These are phyloP conservation scores for Ciconia nigra DNA, from an alignment of 2,797 vertebrate species.

Conservation along the genomic window DNA sequence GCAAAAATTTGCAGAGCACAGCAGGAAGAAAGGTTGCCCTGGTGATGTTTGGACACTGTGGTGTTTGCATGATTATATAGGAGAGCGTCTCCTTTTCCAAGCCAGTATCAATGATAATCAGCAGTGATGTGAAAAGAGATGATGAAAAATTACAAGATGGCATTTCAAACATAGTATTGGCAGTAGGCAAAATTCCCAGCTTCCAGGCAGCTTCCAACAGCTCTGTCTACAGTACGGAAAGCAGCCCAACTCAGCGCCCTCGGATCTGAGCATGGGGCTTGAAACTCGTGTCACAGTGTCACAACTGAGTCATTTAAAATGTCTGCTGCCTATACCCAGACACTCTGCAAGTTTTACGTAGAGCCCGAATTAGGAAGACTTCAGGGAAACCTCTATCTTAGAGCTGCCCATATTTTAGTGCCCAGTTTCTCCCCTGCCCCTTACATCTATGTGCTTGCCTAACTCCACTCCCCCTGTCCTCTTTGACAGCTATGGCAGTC, in stretches of 20 bases:
- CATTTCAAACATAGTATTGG: slow-evolving; percentile 10
- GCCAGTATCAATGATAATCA: not conserved
- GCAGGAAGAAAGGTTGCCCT: not conserved
- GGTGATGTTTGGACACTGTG: not conserved
- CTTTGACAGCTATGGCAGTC: not conserved
- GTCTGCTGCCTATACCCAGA: not conserved
- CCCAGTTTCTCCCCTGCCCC: not conserved
- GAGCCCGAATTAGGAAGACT: not conserved
- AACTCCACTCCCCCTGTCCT: not conserved
- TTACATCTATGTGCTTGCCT: not conserved
- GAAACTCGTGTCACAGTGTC: not conserved
- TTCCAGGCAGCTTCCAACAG: not conserved
- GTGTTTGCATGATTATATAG: not conserved
- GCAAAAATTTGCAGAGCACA: not conserved
- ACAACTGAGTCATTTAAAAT: not conserved
- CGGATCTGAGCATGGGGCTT: not conserved
- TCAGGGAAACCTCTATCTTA: not conserved
- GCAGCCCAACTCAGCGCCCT: not conserved
- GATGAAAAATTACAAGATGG: not conserved
- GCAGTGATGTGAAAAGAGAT: not conserved
- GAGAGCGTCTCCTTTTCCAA: not conserved
- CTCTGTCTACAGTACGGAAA: not conserved
- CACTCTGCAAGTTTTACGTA: not conserved
- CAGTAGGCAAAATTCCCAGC: not conserved
- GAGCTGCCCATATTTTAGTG: not conserved